Evolutionary conservation across 2,113 vertebrate species (phyloP).

Genomic region (Platichthys flesus): DNA sequence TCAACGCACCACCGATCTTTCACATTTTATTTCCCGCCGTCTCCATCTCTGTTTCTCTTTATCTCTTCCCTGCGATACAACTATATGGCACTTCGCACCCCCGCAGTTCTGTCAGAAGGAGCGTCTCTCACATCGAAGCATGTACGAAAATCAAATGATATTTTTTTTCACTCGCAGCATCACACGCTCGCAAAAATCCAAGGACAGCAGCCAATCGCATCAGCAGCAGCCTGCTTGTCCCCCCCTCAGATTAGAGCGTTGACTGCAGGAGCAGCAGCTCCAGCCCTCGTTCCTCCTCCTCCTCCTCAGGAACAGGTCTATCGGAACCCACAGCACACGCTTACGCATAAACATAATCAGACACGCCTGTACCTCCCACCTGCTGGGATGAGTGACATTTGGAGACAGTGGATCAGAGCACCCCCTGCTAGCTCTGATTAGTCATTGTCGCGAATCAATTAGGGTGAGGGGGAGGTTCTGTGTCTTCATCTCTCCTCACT

Average conservation of each 20-base stretch:
- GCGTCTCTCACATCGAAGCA: not conserved
- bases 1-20: not conserved
- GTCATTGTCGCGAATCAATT: constrained; percentile 76
- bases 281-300: constrained; percentile 29
- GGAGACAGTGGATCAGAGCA: constrained; percentile 63
- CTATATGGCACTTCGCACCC: constrained; percentile 13
- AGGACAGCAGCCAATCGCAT: constrained; percentile 5
- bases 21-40: not conserved
- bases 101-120: constrained; percentile 16
- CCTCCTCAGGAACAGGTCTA: constrained; percentile 23
- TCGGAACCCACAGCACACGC: constrained; percentile 2
- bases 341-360: constrained; percentile 55
- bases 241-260: constrained; percentile 9
- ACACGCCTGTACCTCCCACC: constrained; percentile 53
- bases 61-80: not conserved
- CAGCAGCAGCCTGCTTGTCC: constrained; percentile 37
- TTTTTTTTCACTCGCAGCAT: constrained; percentile 7
- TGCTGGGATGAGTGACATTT: constrained; percentile 68
- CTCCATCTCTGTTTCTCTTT: not conserved
- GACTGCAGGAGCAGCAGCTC: not conserved
- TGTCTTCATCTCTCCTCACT: constrained; percentile 55
- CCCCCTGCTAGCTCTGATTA: constrained; percentile 74
- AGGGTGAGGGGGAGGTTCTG: constrained; percentile 36
- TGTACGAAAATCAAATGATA: constrained; percentile 7
- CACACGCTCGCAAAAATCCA: constrained; percentile 1